These are phyloP conservation scores for Oreocharis arfaki DNA, from an alignment of 2,113 vertebrate genomes.

Conservation along the genomic window DNA sequence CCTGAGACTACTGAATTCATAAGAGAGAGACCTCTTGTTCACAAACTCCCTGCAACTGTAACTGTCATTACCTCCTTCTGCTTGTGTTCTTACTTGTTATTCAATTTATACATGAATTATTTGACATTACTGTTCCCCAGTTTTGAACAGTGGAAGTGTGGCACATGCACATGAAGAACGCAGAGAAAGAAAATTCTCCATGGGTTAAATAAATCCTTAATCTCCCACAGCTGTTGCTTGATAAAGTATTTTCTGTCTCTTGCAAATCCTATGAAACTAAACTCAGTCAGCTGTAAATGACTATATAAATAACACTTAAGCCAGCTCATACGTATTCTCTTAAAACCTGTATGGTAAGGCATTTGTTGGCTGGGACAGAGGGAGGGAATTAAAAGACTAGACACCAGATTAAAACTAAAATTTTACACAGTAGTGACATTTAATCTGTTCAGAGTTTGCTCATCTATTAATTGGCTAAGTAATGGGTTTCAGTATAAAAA, in stretches of 20 bases:
- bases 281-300: slow-evolving; percentile 12
- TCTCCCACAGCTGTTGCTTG: neutral
- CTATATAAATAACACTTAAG: slow-evolving; percentile 32
- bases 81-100: neutral
- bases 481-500: neutral
- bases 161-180: neutral
- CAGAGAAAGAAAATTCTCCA: slow-evolving; percentile 16
- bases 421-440: neutral
- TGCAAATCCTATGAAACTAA: slow-evolving; percentile 25
- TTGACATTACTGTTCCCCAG: neutral
- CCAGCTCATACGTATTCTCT: neutral
- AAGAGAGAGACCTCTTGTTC: neutral
- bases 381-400: slow-evolving; percentile 7
- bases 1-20: neutral
- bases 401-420: slow-evolving; percentile 21
- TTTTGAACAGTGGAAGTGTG: neutral
- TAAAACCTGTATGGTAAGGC: slow-evolving; percentile 5
- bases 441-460: neutral
- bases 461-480: neutral
- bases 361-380: neutral
- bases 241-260: slow-evolving; percentile 8
- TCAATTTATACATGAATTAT: neutral
- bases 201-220: slow-evolving; percentile 18
- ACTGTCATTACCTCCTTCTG: neutral
- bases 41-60: neutral